Conservation (phyloP, 2,113 vertebrate species). For the Brienomyrus brachyistius region DNA sequence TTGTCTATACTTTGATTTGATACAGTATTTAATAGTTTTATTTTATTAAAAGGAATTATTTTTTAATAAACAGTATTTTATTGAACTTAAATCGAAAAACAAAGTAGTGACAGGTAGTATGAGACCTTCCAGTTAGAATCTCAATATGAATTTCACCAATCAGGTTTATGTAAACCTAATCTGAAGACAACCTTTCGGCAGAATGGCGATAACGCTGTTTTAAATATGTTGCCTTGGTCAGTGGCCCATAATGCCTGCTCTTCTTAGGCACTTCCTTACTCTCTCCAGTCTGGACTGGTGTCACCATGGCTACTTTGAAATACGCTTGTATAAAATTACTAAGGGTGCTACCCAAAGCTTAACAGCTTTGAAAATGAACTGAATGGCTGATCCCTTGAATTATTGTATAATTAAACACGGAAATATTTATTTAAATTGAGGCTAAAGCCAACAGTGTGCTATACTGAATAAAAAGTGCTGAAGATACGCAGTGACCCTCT, state of each 20-base stretch:
- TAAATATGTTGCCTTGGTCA: neutral
- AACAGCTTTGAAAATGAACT: neutral
- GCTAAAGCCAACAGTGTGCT: neutral
- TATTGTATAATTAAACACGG: neutral
- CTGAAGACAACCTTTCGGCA: neutral
- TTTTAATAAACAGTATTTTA: neutral
- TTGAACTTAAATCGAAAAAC: neutral
- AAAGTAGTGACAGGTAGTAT: neutral
- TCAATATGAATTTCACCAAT: neutral
- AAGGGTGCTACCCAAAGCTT: neutral
- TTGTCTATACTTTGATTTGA: neutral
- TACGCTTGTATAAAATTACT: neutral
- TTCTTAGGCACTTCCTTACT: neutral
- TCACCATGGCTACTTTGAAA: neutral
- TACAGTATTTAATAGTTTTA: neutral
- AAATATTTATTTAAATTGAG: neutral
- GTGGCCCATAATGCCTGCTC: neutral
- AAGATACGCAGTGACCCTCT: neutral
- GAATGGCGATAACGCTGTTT: neutral
- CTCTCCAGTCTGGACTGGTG: neutral
- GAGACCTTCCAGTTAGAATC: neutral
- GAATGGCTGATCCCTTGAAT: neutral
- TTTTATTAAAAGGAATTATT: neutral
- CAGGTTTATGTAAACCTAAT: neutral
- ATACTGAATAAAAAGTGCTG: neutral